A percentile compares a stretch with the other conserved stretches of the same genome.
phyloP scores from a whole-genome alignment of 2,113 vertebrate genomes.

The Dinomys branickii region DNA sequence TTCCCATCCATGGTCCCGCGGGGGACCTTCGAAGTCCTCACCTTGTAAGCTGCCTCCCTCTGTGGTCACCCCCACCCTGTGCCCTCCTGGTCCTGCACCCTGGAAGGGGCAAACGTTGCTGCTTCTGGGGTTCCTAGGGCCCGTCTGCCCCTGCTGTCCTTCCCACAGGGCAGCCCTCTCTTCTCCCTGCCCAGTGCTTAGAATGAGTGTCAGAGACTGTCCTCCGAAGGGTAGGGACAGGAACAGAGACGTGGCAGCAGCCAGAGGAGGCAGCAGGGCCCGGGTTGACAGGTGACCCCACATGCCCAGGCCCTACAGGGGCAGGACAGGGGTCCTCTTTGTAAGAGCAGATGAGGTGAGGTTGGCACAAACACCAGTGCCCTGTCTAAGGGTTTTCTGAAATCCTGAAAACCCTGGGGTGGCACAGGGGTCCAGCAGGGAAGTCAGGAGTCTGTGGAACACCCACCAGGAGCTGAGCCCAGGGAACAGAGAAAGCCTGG shows the following conservation, averaged over 20 bases:
- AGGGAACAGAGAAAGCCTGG: neutral
- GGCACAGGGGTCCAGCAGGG: too few species aligned
- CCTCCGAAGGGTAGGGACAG: neutral
- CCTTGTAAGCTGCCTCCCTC: neutral
- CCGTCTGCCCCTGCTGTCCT: neutral
- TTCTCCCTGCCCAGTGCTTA: too few species aligned
- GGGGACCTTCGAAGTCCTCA: neutral
- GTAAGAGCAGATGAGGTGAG: neutral
- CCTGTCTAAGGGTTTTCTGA: neutral
- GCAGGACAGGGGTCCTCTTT: neutral
- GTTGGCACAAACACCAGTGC: neutral
- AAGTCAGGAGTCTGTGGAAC: neutral
- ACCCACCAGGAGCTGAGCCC: neutral
- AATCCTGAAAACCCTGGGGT: neutral
- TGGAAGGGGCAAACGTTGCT: neutral
- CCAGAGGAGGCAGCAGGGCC: neutral
- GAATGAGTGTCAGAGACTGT: neutral
- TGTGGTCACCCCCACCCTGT: too few species aligned
- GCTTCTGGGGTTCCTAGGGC: neutral
- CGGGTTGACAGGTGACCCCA: fast-evolving
- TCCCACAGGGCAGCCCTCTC: neutral
- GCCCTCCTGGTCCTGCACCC: neutral
- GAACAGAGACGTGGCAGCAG: too few species aligned
- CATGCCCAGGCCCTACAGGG: neutral
- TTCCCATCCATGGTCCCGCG: too few species aligned